phyloP scores from a whole-genome alignment of 1,140 invertebrate species.

The Lamellibrachia luymesi region DNA sequence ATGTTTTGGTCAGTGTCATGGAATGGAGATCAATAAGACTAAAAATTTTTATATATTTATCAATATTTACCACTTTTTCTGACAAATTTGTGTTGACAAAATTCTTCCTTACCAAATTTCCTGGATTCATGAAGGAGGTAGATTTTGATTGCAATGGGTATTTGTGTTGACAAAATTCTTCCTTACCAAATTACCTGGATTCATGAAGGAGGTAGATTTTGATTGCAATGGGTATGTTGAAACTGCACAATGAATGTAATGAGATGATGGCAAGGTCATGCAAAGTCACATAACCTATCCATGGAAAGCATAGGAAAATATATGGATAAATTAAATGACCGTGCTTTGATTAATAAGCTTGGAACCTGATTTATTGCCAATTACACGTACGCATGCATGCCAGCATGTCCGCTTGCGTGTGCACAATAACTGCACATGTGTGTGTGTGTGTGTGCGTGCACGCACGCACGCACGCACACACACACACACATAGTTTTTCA shows the following conservation, averaged over 20 bases:
- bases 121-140: neutral
- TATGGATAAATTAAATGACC: no score
- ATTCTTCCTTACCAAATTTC: neutral
- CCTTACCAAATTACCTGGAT: neutral
- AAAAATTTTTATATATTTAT: neutral
- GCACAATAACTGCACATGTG: no score
- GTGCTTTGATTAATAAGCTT: no score
- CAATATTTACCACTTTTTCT: neutral
- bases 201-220: neutral
- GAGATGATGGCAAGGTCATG: no score
- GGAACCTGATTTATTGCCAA: no score
- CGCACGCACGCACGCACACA: no score
- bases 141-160: neutral
- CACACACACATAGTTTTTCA: neutral
- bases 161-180: neutral
- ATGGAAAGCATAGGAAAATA: no score
- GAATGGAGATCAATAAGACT: neutral
- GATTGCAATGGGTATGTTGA: neutral
- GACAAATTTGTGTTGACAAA: neutral
- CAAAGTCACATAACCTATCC: no score
- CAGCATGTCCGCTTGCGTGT: no score
- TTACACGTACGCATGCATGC: no score
- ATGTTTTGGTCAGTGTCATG: neutral
- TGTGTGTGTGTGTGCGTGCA: no score
- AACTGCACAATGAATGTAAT: no score